phyloP scores from a whole-genome alignment of 1,140 invertebrate genomes.

The Drosophila guanche region DNA sequence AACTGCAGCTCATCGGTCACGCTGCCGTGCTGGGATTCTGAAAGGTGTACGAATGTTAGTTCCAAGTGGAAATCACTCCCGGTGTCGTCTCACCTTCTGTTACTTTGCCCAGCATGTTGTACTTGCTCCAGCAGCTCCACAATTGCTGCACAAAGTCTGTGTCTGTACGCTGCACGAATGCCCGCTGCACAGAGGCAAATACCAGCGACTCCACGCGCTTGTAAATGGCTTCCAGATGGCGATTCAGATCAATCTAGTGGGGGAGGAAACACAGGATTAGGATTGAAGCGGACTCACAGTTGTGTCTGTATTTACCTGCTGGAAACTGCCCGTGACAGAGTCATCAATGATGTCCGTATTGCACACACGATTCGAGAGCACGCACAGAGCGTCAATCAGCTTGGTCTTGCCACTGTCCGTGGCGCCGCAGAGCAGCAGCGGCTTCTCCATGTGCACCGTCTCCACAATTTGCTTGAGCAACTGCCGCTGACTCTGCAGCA shows the following conservation, averaged over 20 bases:
- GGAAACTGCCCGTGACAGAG: slow-evolving; percentile 82
- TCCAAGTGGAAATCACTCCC: not conserved
- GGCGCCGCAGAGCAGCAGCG: slow-evolving; percentile 73
- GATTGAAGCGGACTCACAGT: too few species aligned
- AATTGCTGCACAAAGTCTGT: slow-evolving; percentile 39
- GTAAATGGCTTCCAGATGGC: slow-evolving; percentile 88
- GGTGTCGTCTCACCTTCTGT: slow-evolving; percentile 51
- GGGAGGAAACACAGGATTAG: slow-evolving; percentile 62
- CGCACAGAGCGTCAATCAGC: slow-evolving; percentile 73
- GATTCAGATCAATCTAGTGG: slow-evolving; percentile 87
- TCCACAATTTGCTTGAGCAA: slow-evolving; percentile 77
- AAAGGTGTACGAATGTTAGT: not conserved
- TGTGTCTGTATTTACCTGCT: slow-evolving; percentile 57
- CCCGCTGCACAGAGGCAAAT: slow-evolving; percentile 74
- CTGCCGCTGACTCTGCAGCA: slow-evolving; percentile 68
- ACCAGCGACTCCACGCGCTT: slow-evolving; percentile 83
- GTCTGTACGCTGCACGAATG: slow-evolving; percentile 53
- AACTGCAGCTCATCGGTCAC: slow-evolving; percentile 63
- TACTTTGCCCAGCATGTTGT: slow-evolving; percentile 48
- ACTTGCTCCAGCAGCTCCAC: slow-evolving; percentile 71
- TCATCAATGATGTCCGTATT: slow-evolving; percentile 82
- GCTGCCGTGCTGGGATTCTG: slow-evolving; percentile 42
- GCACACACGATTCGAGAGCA: slow-evolving; percentile 70
- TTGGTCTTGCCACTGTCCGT: slow-evolving; percentile 82
- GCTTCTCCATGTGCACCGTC: slow-evolving; percentile 78